Evolutionary conservation across 2,797 vertebrate genomes (phyloP), one percentile per base, ranked within the genome.

Genomic region (Myoxocephalus aenaeus): DNA sequence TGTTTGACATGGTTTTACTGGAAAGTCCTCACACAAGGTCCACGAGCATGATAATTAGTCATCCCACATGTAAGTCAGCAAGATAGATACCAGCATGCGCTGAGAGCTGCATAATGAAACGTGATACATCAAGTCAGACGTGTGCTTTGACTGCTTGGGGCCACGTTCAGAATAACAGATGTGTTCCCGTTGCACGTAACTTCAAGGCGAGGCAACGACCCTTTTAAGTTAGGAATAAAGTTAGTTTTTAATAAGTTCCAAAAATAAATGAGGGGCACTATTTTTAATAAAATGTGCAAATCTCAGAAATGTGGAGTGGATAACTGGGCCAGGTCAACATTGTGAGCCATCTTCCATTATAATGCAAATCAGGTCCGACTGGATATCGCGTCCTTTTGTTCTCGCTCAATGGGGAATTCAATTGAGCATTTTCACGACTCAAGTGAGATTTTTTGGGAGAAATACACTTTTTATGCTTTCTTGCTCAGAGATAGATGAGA

Each of bases 31-130:
- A 10, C 3, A 64, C 75, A 27, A 46, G 65, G 51, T 76, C 53
- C 27, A 22, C 1, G 7, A 38, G 73, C 65, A 11, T 20, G 5
- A 56, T 61, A 56, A 83, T 87, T 77, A 78, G 40, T 86, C 86
- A 82, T 42, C 36, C 0, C 22, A 38, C 7, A 25, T 62, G 69
- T 17, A 71, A 75, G 50, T 51, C 58, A 64, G 48, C 7, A 27
- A 67, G 78, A 77, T 22, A 73, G 80, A 90, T 83, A 77, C 51
- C 65, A 7, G 62, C 65, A 6, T 11, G 22, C 48, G 75, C 82
- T 77, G 58, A 50, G 54, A 73, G 71, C 65, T 42, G 83, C 77
- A 69, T 69, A 69, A 86, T 83, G 71, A 83, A 77, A 81, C 40
- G 34, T 62, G 71, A 77, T 88, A 62, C 80, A 85, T 87, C 77